Evolutionary conservation across 2,113 vertebrate genomes (phyloP).

Genomic region (Neodon shergylaensis): DNA sequence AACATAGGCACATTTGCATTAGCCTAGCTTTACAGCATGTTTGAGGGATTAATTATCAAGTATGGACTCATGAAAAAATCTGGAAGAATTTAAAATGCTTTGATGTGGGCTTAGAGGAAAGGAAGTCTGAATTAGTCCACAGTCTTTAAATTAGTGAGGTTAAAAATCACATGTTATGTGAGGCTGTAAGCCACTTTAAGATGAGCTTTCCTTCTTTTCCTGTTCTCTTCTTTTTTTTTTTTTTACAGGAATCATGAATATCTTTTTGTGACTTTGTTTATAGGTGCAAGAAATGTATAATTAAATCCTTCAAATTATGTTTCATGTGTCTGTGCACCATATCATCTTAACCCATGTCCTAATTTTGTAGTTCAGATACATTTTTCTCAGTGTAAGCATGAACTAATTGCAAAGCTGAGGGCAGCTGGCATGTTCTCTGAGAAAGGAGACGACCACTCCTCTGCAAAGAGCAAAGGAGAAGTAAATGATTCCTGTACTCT

Average conservation of each 20-base stretch:
- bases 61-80: slow-evolving; percentile 1
- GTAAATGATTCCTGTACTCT: not conserved
- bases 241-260: not conserved
- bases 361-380: not conserved
- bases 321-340: not conserved
- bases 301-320: slow-evolving; percentile 31
- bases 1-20: not conserved
- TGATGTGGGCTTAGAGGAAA: not conserved
- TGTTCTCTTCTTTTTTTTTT: not conserved
- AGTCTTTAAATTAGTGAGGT: not conserved
- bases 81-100: slow-evolving; percentile 23
- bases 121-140: not conserved
- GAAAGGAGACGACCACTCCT: not conserved
- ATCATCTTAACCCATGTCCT: not conserved
- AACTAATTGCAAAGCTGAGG: not conserved
- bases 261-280: not conserved
- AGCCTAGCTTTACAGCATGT: not conserved
- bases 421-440: not conserved
- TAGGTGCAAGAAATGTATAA: not conserved
- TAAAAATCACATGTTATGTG: slow-evolving; percentile 10
- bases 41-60: slow-evolving; percentile 57
- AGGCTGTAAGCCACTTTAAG: not conserved
- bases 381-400: not conserved
- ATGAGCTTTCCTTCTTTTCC: not conserved
- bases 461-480: slow-evolving; percentile 31